These are phyloP conservation scores for Lophius piscatorius DNA, from an alignment of 2,113 vertebrate species.

Conservation along the genomic window DNA sequence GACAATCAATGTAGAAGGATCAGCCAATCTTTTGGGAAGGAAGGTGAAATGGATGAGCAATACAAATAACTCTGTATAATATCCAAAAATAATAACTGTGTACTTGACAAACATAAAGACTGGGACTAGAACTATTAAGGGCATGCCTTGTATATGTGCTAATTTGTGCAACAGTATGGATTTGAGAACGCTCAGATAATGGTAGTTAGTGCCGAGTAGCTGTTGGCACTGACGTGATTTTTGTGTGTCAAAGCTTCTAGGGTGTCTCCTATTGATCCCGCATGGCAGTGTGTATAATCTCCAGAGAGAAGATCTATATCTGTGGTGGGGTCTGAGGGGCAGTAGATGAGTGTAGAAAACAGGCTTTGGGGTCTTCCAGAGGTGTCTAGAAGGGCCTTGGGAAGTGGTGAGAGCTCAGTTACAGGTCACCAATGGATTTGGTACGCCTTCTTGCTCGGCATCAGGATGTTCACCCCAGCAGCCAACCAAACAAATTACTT, in stretches of 20 bases:
- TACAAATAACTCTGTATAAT: neutral
- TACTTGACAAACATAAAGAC: slow-evolving; percentile 23
- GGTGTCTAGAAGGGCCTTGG: slow-evolving; percentile 41
- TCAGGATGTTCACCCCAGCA: slow-evolving; percentile 39
- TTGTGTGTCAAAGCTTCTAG: slow-evolving; percentile 34
- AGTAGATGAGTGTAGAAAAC: slow-evolving; percentile 48
- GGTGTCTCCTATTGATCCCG: slow-evolving; percentile 72
- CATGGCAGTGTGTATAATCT: slow-evolving; percentile 73
- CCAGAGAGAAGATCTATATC: slow-evolving; percentile 67
- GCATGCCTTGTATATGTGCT: slow-evolving; percentile 10
- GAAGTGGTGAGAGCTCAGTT: slow-evolving; percentile 62
- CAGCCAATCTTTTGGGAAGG: slow-evolving; percentile 41
- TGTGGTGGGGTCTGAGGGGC: slow-evolving; percentile 11
- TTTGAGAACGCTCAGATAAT: slow-evolving; percentile 17
- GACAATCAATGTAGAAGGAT: slow-evolving; percentile 4
- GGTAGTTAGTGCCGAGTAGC: slow-evolving; percentile 19
- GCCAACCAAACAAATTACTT: slow-evolving; percentile 57
- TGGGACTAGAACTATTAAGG: slow-evolving; percentile 16
- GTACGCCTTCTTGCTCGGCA: slow-evolving; percentile 45
- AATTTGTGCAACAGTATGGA: slow-evolving; percentile 9
- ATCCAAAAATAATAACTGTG: too few relatives aligned
- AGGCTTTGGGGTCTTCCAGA: slow-evolving; percentile 34
- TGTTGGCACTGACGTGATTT: slow-evolving; percentile 29
- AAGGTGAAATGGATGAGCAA: slow-evolving; percentile 31
- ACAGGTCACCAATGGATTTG: slow-evolving; percentile 71